Evolutionary conservation across 1,140 invertebrate genomes (phyloP).

Genomic region (Neelides sp.): DNA sequence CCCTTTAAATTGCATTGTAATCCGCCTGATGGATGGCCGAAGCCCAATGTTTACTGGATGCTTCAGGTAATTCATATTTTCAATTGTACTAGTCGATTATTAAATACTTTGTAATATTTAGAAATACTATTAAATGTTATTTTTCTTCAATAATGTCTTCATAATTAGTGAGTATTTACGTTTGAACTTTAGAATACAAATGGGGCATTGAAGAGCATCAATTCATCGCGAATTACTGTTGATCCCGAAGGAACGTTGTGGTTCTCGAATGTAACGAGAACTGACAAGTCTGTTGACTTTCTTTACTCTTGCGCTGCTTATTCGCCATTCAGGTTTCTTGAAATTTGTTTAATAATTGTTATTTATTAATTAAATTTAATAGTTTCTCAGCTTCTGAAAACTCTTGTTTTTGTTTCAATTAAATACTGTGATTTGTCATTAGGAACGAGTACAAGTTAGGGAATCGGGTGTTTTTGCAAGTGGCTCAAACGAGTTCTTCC

Average conservation of each 20-base stretch:
- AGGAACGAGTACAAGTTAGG: constrained; percentile 83
- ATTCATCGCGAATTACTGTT: constrained; percentile 81
- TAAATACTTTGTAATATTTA: background rate
- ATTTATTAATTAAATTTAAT: background rate
- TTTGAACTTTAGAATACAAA: constrained; percentile 43
- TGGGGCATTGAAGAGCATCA: constrained; percentile 72
- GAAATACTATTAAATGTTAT: too few relatives aligned
- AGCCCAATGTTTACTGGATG: constrained; percentile 85
- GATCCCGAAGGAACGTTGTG: constrained; percentile 86
- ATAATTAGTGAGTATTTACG: background rate
- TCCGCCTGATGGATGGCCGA: constrained; percentile 86
- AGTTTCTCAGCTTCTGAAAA: background rate
- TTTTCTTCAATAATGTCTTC: background rate
- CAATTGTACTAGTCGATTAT: background rate
- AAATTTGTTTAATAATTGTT: background rate
- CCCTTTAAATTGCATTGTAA: constrained; percentile 75
- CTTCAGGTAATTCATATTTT: constrained; percentile 53
- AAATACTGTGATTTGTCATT: background rate
- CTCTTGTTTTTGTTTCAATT: background rate
- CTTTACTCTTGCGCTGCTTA: constrained; percentile 80
- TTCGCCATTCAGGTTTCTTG: constrained; percentile 50
- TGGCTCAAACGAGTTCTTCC: constrained; percentile 59
- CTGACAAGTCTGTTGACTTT: constrained; percentile 66
- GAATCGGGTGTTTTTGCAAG: constrained; percentile 63
- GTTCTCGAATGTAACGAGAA: constrained; percentile 81